Evolutionary conservation across 2,797 vertebrate species (phyloP), one percentile per base, ranked within the genome.

Genomic region (Acipenser ruthenus): DNA sequence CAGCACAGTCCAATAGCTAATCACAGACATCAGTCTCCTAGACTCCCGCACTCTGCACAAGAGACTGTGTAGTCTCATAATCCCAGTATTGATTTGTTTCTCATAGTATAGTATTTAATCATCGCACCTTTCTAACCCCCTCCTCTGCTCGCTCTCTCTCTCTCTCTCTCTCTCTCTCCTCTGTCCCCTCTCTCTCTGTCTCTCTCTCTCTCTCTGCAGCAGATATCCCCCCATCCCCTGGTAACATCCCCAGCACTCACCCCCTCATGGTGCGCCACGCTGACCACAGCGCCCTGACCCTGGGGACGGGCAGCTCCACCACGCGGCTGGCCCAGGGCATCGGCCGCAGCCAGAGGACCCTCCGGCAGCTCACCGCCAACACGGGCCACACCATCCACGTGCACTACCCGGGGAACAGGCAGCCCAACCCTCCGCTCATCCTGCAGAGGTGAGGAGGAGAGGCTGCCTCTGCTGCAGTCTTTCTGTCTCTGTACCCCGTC

Each of bases 321-420:
- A n/a, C n/a, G 50, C 93, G 94, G 37, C 83, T 96, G 71, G 92
- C 94, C 3, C 94, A 95, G 77, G 94, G 94, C 62, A 93, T 97
- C 73, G 94, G 94, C n/a, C 93, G 94, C 76, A 97, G 94, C 80
- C 94, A 96, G 76, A 86, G 95, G 69, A 95, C 94, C 0, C 86
- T 96, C 12, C 91, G 95, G 59, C 94, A 96, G 72, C 91, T 97
- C 66, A 95, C 94, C 0, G 93, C 94, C 68, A 96, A 96, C 77
- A 93, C 94, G 1, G 94, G 95, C 58, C 94, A 97, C 83, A 97
- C 95, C 51, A 97, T 97, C 81, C 95, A 97, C 12, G 94, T 97
- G 68, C 94, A 97, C 75, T 97, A 97, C 74, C 95, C 94, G 15
- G 94, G 94, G 58, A 95, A 96, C 77, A 90, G 94, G 4, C 95